These are phyloP conservation scores for Pseudobourletiella spinata DNA, from an alignment of 1,140 invertebrate species.

Conservation along the genomic window DNA sequence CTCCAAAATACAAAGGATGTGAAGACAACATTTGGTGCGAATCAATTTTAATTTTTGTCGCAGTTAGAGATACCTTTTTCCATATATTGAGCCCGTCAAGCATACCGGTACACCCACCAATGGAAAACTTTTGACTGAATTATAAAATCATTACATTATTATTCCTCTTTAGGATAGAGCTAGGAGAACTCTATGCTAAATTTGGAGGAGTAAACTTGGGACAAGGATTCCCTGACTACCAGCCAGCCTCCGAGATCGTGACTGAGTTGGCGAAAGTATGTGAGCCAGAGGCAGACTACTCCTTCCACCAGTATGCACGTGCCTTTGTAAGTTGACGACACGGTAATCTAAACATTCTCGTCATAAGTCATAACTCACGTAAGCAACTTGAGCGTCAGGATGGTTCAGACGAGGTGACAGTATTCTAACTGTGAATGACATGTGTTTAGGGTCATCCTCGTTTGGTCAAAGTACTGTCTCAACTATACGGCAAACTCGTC, in stretches of 20 bases:
- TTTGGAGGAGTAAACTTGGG: conserved; percentile 20
- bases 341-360: not conserved
- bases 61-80: no score
- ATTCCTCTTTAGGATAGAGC: conserved; percentile 15
- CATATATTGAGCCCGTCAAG: not conserved
- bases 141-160: not conserved
- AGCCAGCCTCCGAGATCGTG: conserved; percentile 20
- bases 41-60: no score
- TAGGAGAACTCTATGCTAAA: conserved; percentile 2
- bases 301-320: conserved; percentile 25
- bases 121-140: not conserved
- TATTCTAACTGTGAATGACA: no score
- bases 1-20: conserved; percentile 52
- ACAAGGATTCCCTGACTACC: conserved; percentile 24
- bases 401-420: no score
- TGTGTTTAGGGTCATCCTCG: conserved; percentile 71
- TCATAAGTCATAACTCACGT: no score
- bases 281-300: conserved; percentile 4
- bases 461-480: conserved; percentile 70
- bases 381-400: no score
- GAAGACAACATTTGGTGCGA: conserved; percentile 50
- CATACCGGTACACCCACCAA: not conserved
- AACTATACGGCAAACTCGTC: conserved; percentile 73
- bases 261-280: conserved; percentile 21
- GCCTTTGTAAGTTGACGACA: conserved; percentile 16